A percentile compares a stretch with the other conserved stretches of the same genome.
These are phyloP conservation scores for Molanna angustata DNA, from an alignment of 2,888 invertebrate genomes.

Conservation along the genomic window DNA sequence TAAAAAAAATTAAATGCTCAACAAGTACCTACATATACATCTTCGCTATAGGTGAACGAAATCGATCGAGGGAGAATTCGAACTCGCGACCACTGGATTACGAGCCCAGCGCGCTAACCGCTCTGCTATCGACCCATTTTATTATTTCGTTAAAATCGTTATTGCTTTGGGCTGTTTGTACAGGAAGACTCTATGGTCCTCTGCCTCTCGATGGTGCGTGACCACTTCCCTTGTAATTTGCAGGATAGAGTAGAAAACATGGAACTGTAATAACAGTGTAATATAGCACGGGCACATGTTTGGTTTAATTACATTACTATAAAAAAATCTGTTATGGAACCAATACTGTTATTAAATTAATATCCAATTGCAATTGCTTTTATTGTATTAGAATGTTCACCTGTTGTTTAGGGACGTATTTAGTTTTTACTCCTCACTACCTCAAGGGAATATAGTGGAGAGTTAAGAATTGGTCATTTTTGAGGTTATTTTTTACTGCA, in stretches of 20 bases:
- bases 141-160: not conserved
- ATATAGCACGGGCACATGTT: not conserved
- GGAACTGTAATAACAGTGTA: not conserved
- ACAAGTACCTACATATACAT: too few relatives aligned
- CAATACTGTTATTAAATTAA: conserved; percentile 26
- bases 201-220: not conserved
- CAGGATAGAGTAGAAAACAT: too few relatives aligned
- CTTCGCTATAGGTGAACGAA: too few relatives aligned
- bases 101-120: too few relatives aligned
- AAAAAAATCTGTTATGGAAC: conserved; percentile 21
- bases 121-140: too few relatives aligned
- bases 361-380: conserved; percentile 17
- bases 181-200: not conserved
- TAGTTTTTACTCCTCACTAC: too few relatives aligned
- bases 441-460: too few relatives aligned
- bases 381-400: conserved; percentile 20
- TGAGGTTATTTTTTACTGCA: too few relatives aligned
- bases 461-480: too few relatives aligned
- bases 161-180: not conserved
- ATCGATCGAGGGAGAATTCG: too few relatives aligned
- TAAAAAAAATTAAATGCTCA: too few relatives aligned
- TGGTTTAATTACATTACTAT: conserved; percentile 8
- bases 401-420: conserved; percentile 14
- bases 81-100: too few relatives aligned
- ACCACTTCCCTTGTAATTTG: not conserved